phyloP scores from a whole-genome alignment of 1,140 invertebrate genomes.

The Stegodyphus dumicola region DNA sequence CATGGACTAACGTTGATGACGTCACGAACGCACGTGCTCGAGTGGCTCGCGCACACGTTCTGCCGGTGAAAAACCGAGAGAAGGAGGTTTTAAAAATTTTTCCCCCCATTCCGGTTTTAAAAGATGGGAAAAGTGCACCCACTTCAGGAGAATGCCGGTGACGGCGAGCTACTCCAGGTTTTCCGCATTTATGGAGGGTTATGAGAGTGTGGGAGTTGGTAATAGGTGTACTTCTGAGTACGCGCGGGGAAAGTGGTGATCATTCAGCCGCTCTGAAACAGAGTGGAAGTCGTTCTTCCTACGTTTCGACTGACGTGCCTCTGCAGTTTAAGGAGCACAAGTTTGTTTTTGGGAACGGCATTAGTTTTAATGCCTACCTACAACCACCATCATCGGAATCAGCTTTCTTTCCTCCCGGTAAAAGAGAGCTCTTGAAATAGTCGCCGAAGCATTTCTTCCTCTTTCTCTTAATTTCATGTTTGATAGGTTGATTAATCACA shows the following conservation, averaged over 20 bases:
- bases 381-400: too few relatives aligned
- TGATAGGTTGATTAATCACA: too few relatives aligned
- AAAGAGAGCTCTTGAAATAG: too few relatives aligned
- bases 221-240: neutral
- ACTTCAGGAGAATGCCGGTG: slow-evolving; percentile 5
- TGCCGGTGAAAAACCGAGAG: slow-evolving; percentile 7
- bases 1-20: slow-evolving; percentile 14
- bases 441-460: too few relatives aligned
- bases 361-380: too few relatives aligned
- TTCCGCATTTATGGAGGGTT: slow-evolving; percentile 13
- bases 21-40: slow-evolving; percentile 48
- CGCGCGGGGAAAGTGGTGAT: slow-evolving; percentile 29
- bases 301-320: too few relatives aligned
- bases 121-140: slow-evolving; percentile 47
- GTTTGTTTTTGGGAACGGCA: too few relatives aligned
- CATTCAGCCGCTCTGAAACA: neutral
- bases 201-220: neutral
- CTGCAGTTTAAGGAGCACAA: too few relatives aligned
- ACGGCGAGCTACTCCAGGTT: neutral
- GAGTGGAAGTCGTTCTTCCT: too few relatives aligned
- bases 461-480: too few relatives aligned
- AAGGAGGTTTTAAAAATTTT: slow-evolving; percentile 42
- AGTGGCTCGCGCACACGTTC: slow-evolving; percentile 14
- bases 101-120: neutral
- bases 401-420: too few relatives aligned